Evolutionary conservation across 1,140 invertebrate genomes (phyloP), one percentile per base, ranked within the genome.

Genomic region (Monomorium pharaonis): DNA sequence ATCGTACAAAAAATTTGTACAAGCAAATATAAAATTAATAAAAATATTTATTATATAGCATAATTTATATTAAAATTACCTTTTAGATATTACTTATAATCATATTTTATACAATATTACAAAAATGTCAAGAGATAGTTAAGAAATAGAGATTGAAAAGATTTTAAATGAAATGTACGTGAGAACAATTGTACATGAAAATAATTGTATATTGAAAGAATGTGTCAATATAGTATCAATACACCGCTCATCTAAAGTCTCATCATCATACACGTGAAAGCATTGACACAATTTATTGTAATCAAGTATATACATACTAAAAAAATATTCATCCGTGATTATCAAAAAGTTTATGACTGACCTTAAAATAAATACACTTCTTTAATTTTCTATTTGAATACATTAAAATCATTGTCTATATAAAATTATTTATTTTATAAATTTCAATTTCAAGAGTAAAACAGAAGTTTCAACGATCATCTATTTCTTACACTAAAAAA

Each of bases 221-320:
- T 67, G 16, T 7, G 44, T 67, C 37, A 67, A 67, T 67, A 44
- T 67, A 62, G n/a, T 62, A 42, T 44, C 37, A 67, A 67, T 37
- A 37, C 12, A 37, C 18, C 27, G 27, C 2, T 63, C 30, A 24
- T 62, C 30, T 37, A 37, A 14, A 44, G n/a, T n/a, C n/a, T n/a
- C n/a, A 37, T 42, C 33, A 65, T 21, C 18, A n/a, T 33, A 62
- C 63, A 67, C 37, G 63, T 67, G 63, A 12, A 67, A 16, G 63
- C 37, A 67, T 3, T 44, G 37, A 63, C 30, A 16, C n/a, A 63
- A 37, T 21, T 4, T 2, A 5, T 67, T 44, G 6, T 42, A 37
- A 7, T 37, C 37, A 2, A 37, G 37, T 7, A 6, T 37, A 37
- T 3, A 37, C 37, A 7, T 37, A 37, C 51, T 21, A 9, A 60